Base-by-base conservation (phyloP, 1,140 invertebrate genomes). In the Oscheius sp. region DNA sequence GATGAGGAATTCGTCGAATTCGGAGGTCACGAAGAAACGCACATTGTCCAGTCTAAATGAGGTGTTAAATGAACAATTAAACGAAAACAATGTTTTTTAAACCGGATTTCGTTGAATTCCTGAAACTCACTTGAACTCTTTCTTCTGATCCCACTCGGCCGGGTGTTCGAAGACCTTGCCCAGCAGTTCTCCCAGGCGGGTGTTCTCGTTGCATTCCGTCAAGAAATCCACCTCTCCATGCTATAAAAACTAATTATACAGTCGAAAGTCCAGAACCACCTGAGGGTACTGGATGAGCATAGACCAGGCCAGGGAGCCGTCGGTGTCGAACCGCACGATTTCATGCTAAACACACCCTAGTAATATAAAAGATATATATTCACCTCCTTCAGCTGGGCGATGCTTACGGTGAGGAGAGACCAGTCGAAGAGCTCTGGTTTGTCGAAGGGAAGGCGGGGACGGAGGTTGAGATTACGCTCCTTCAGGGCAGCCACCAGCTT, bases 271-370 rank as follows among this genome's bases (percentile, higher is more conserved):
- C 10, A 15, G 29, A 59, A 13, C 23, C 23, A 63, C 77, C 86
- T 94, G 91, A 2, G 93, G 92, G 85, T 94, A 95, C 20, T 92
- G 85, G 78, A 95, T 90, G 42, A 91, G 2, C 91, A 78, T 79
- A 87, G 86, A 38, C 93, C 91, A 93, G 75, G 91, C 81, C 68
- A 93, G 86, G 76, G 87, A 81, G 79, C 87, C 85, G 23, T 87
- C 78, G n/a, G 87, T 85, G 78, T 89, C 86, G 1, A 91, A 78
- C 78, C 87, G 85, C 18, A 91, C 90, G 7, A 26, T 42, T 7
- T 71, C 63, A 59, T 73, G 65, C 42, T 69, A n/a, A n/a, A n/a
- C n/a, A n/a, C n/a, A n/a, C n/a, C n/a, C n/a, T n/a, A n/a, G n/a
- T n/a, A 35, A 20, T 52, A 13, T n/a, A 73, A 68, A 15, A 58